Evolutionary conservation across 2,888 invertebrate genomes (phyloP), one percentile per base, ranked within the genome.

Genomic region (Carcina quercana): DNA sequence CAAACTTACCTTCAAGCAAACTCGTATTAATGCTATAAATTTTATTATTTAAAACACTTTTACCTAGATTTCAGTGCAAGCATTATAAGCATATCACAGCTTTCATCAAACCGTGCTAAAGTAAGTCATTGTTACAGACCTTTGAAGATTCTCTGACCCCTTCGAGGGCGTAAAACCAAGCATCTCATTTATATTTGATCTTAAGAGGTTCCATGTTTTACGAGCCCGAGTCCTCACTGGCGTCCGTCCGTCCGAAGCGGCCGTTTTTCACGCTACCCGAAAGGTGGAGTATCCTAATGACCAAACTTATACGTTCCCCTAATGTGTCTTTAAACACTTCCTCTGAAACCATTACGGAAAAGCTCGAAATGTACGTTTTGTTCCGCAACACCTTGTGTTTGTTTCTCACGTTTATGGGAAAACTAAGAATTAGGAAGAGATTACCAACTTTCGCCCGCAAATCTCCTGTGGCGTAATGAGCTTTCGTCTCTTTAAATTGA

Each of bases 251-350:
- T 31, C 32, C 25, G 37, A 33, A n/a, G n/a, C 21, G 38, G 35
- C 40, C 32, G 41, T 51, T 49, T 45, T 48, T 38, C 39, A 37
- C 37, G 43, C 45, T 44, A 46, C 43, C 34, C 43, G 40, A 49
- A 45, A 56, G 50, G 48, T 52, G 37, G 32, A 15, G 20, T 29
- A 25, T 25, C 29, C 60, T 71, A 73, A 73, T 71, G 72, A 59
- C 63, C 58, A 44, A 70, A 70, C 64, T 73, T 70, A 55, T 55
- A 48, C 53, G 41, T 40, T 38, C 42, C 51, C 46, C 54, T 65
- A 73, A 72, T 72, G 72, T 58, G 58, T 73, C 64, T 70, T 72
- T 73, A 65, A 72, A 66, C 56, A 63, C 64, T 63, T 59, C 44
- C 45, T 45, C 40, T 42, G 41, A 45, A 49, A 44, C 60, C 67